These are phyloP conservation scores for Amblyraja radiata DNA, from an alignment of 2,797 vertebrate genomes.

Conservation along the genomic window DNA sequence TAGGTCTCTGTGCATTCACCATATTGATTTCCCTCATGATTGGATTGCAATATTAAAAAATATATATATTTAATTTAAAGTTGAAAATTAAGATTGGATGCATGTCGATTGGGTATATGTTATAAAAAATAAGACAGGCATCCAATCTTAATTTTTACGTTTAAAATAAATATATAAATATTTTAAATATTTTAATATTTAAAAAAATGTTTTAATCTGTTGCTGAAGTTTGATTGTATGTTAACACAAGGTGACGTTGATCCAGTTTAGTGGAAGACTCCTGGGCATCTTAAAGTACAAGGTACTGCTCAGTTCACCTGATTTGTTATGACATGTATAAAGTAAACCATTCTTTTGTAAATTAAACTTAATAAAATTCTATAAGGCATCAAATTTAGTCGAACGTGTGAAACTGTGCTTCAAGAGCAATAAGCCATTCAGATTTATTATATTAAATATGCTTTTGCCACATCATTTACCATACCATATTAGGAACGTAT, in stretches of 20 bases:
- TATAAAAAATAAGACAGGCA: too few relatives aligned
- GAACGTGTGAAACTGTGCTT: constrained; percentile 7
- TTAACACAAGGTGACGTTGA: not conserved
- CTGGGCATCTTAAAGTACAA: constrained; percentile 4
- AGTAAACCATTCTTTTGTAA: constrained; percentile 16
- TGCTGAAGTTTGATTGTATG: not conserved
- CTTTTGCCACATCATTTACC: not conserved
- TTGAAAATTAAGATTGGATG: too few relatives aligned
- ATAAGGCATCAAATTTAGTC: constrained; percentile 3
- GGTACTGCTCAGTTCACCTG: not conserved
- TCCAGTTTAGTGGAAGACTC: not conserved
- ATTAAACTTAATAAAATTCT: constrained; percentile 21
- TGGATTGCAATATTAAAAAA: not conserved
- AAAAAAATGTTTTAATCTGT: not conserved
- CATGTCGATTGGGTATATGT: too few relatives aligned
- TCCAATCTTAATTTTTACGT: too few relatives aligned
- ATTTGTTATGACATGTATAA: constrained; percentile 24
- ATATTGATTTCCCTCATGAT: too few relatives aligned
- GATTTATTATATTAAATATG: constrained; percentile 3
- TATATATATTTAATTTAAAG: too few relatives aligned
- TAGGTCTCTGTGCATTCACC: too few relatives aligned
- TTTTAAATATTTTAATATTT: not conserved
- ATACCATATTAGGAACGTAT: not conserved
- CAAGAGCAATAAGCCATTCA: not conserved
- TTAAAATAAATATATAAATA: too few relatives aligned